Base-by-base conservation (phyloP, 2,888 invertebrate genomes). In the Caenorhabditis sp. region DNA sequence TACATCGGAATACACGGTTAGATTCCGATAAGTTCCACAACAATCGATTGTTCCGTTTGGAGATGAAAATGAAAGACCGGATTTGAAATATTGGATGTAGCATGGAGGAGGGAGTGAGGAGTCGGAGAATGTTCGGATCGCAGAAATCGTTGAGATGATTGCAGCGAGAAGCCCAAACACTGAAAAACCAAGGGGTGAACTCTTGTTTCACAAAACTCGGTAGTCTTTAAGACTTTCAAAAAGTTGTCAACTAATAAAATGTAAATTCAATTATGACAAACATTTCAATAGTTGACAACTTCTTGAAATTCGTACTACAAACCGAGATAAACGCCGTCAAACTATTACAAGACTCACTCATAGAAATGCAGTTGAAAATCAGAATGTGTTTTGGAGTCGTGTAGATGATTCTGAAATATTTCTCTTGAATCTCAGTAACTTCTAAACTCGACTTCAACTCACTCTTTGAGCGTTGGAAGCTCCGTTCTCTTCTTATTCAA, bases 81-180 rank as follows among this genome's bases (percentile, higher is more conserved):
- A 66, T n/a, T 24, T 38, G 77, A 84, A 80, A 51, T 84, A 86
- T 58, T 86, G 82, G 28, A 88, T 80, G 69, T 89, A 90, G 74
- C 90, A 90, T 0, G 90, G 90, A 4, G 85, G 83, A 12, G 86
- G 84, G 56, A 90, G 85, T 6, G 73, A 73, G 10, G 86, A 68
- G 47, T 86, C 76, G 19, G 80, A 54, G 56, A 90, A 66, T n/a
- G 86, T 87, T 51, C 83, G 68, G 24, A 89, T 59, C 0, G 89
- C 88, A 7, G 88, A 79, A 31, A 84, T 68, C 2, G 90, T 89
- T 19, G 89, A 87, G 16, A 89, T 76, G n/a, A 80, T 19, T 24
- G 89, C 90, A 31, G 89, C 90, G 16, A 87, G 41, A 8, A 90
- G 58, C 2, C 90, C 89, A 56, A 90, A 68, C 3, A 58, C 59